A percentile compares a stretch with the other conserved stretches of the same genome.
phyloP scores from a whole-genome alignment of 2,888 invertebrate genomes.

The Mantis religiosa region DNA sequence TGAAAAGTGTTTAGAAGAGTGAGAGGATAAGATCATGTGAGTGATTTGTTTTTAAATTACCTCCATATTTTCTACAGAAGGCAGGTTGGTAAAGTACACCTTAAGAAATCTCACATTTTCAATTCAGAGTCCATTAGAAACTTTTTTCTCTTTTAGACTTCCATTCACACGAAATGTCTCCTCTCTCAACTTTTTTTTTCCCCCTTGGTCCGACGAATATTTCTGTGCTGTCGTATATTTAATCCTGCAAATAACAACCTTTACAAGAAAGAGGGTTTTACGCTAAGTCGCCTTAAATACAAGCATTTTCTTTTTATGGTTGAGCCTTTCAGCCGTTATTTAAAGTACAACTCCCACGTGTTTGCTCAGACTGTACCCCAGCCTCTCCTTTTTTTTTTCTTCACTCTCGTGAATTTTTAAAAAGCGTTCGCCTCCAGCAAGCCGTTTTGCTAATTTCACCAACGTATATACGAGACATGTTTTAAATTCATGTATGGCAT shows the following conservation, averaged over 20 bases:
- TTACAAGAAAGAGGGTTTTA: background rate
- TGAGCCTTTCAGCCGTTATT: background rate
- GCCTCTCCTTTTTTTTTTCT: background rate
- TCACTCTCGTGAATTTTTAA: background rate
- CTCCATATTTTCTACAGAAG: too few relatives aligned
- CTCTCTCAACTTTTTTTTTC: too few relatives aligned
- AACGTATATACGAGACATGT: background rate
- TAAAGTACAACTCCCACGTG: background rate
- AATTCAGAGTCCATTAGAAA: too few relatives aligned
- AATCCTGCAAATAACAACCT: background rate
- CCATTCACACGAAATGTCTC: too few relatives aligned
- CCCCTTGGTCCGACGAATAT: background rate
- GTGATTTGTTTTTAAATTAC: too few relatives aligned
- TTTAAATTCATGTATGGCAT: too few relatives aligned
- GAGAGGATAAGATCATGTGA: too few relatives aligned
- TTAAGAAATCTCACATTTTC: too few relatives aligned
- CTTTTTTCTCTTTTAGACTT: too few relatives aligned
- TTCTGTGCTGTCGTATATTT: background rate
- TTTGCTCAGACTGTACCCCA: background rate
- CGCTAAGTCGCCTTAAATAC: background rate
- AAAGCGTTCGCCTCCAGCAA: background rate
- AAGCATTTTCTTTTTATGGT: background rate
- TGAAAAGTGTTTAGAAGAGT: too few relatives aligned
- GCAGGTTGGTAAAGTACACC: too few relatives aligned
- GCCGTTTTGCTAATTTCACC: background rate